These are phyloP conservation scores for Dendrophyllia cribrosa DNA, from an alignment of 64 coral and sea anemone genomes.

Conservation along the genomic window DNA sequence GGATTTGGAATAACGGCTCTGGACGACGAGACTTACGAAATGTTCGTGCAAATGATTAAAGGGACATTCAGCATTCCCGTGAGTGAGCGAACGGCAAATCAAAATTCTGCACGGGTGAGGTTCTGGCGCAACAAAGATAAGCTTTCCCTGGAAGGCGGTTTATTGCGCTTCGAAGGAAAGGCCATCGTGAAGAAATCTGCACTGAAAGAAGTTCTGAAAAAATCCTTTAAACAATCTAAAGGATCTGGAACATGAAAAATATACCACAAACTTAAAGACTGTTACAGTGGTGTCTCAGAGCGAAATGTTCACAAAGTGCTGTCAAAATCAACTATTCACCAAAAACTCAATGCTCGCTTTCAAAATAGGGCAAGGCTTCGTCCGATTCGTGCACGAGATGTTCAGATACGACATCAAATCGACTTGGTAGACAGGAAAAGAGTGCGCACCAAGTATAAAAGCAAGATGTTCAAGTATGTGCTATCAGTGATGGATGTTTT, in stretches of 20 bases:
- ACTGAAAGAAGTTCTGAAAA: constrained; percentile 22
- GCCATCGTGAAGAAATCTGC: constrained; percentile 28
- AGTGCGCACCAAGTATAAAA: background rate
- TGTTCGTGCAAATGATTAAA: constrained; percentile 67
- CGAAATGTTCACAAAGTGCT: constrained; percentile 60
- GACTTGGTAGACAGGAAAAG: constrained; percentile 60
- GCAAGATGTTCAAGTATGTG: constrained; percentile 49
- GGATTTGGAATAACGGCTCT: constrained; percentile 45
- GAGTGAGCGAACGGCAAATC: background rate
- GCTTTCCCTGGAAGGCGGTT: background rate
- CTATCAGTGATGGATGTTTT: constrained; percentile 50
- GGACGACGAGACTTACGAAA: constrained; percentile 42
- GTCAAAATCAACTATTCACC: constrained; percentile 55
- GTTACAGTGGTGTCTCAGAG: constrained; percentile 36
- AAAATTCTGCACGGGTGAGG: constrained; percentile 43
- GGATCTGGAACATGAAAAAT: constrained; percentile 70
- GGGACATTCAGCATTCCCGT: constrained; percentile 50
- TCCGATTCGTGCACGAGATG: constrained; percentile 29
- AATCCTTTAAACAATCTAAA: constrained; percentile 34
- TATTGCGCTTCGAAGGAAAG: constrained; percentile 27
- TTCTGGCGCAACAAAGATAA: constrained; percentile 62
- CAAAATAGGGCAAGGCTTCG: constrained; percentile 54
- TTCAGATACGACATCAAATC: constrained; percentile 52
- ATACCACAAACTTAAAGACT: constrained; percentile 52
- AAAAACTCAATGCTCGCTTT: constrained; percentile 70